A percentile compares a stretch with the other conserved stretches of the same genome.
phyloP scores from a whole-genome alignment of 2,797 vertebrate species.

The Tokudaia tokunoshimensis region DNA sequence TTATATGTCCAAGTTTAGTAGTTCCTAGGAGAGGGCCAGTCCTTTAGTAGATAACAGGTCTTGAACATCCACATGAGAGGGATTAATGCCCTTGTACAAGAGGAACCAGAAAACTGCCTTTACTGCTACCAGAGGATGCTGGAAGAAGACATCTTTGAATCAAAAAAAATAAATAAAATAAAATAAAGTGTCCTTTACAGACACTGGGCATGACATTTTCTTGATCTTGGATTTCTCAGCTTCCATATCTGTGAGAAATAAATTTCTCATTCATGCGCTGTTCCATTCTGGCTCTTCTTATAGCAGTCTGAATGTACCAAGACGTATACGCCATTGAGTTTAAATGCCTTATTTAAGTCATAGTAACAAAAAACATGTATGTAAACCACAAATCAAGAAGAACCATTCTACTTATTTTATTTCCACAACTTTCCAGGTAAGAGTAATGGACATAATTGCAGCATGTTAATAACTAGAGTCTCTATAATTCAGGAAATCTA shows the following conservation, averaged over 20 bases:
- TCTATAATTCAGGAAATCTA: background rate
- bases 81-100: background rate
- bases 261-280: background rate
- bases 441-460: background rate
- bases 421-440: background rate
- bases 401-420: background rate
- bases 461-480: slow-evolving; percentile 24
- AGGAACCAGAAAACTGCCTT: background rate
- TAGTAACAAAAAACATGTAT: background rate
- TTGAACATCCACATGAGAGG: background rate
- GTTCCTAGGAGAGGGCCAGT: background rate
- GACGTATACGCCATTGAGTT: background rate
- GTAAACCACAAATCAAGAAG: background rate
- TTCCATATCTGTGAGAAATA: background rate
- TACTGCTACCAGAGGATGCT: background rate
- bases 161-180: background rate
- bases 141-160: background rate
- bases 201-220: background rate
- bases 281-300: background rate
- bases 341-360: background rate
- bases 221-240: background rate
- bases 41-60: background rate
- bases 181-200: background rate
- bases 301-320: background rate
- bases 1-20: background rate